Evolutionary conservation across 2,113 vertebrate genomes (phyloP), one percentile per base, ranked within the genome.

Genomic region (cat (Felis catus)): DNA sequence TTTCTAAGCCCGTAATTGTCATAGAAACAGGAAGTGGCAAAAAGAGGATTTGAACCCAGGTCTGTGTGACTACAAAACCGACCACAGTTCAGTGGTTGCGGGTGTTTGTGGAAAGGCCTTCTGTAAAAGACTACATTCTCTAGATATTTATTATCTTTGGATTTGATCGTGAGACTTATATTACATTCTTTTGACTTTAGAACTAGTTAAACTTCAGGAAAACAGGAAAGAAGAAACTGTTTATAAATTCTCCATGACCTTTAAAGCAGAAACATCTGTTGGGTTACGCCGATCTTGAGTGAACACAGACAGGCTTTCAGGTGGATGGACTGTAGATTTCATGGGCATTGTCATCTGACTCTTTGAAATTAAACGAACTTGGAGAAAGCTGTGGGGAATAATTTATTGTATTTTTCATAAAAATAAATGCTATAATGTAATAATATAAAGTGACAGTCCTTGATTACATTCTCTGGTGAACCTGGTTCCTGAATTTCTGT

Each of bases 191-290:
- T 98, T 98, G 1, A 92, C 93, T 94, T 78, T 85, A 97, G 51
- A 79, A 91, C 45, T 98, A 51, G 97, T 98, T 94, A 98, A 98
- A 96, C 86, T 97, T 97, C 80, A 68, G 93, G 93, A 96, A 74
- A 81, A 89, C 81, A 94, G 66, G 84, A 97, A 98, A 98, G 36
- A 89, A 97, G 91, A 98, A 97, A 94, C 91, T 78, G 95, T 98
- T 98, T 97, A 97, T 96, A 98, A 91, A 73, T 94, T 98, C 80
- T 88, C 86, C 95, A 65, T 88, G 96, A 98, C 97, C 95, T 98
- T 98, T 94, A 98, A 98, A 98, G 89, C 86, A 98, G 98, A 97
- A 98, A 98, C 97, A 98, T 94, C 98, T 98, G 97, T 87, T 95
- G 94, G 86, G 92, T 96, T 91, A 18, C 15, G 53, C 63, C 93